phyloP scores from a whole-genome alignment of 2,113 vertebrate species.

The Maccullochella peelii region DNA sequence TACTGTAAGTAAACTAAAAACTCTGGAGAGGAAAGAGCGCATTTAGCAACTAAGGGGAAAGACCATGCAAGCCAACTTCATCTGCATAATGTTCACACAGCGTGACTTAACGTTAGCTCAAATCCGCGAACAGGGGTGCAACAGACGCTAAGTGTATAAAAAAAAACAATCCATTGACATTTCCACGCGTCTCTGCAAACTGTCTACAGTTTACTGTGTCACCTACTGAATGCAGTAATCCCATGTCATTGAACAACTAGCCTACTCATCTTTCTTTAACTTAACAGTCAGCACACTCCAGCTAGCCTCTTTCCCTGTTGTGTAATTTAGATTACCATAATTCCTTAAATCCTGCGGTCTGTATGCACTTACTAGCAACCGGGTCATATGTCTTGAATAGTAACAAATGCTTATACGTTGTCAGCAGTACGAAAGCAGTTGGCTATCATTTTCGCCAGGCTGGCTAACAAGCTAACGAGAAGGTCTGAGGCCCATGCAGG shows the following conservation, averaged over 20 bases:
- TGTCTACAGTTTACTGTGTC: background rate
- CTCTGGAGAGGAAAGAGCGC: background rate
- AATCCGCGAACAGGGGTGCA: background rate
- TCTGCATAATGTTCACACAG: slow-evolving; percentile 25
- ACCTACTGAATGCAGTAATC: background rate
- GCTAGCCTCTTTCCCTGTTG: slow-evolving; percentile 43
- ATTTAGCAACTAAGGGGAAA: background rate
- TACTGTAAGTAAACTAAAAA: slow-evolving; percentile 76
- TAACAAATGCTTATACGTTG: background rate
- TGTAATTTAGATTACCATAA: slow-evolving; percentile 35
- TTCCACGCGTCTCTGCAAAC: background rate
- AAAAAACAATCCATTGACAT: background rate
- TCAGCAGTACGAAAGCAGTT: background rate
- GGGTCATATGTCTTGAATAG: background rate
- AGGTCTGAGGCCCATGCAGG: slow-evolving; percentile 72
- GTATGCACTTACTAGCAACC: background rate
- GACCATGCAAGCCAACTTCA: slow-evolving; percentile 23
- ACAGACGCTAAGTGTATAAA: background rate
- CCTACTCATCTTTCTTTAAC: slow-evolving; percentile 28
- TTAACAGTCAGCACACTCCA: slow-evolving; percentile 9
- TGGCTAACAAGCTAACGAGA: slow-evolving; percentile 67
- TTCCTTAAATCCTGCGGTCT: background rate
- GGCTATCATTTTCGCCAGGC: slow-evolving; percentile 15
- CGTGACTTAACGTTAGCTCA: slow-evolving; percentile 33
- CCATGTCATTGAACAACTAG: slow-evolving; percentile 73